phyloP scores from a whole-genome alignment of 2,888 invertebrate genomes.

The Kryphioiulus occultus region DNA sequence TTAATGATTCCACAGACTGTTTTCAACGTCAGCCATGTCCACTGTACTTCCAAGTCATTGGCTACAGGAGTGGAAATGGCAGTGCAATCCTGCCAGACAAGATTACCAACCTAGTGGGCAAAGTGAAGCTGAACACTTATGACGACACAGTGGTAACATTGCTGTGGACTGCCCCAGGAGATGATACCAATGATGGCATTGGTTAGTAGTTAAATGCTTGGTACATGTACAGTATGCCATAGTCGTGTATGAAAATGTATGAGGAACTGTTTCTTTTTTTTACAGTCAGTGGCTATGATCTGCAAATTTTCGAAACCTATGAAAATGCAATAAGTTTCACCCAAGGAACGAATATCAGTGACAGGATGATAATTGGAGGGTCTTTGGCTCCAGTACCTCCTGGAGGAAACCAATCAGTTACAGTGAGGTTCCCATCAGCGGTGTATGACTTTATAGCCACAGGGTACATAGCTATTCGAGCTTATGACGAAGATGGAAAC shows the following conservation, averaged over 20 bases:
- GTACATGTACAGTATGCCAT: no score
- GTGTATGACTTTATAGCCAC: not conserved
- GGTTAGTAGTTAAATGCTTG: not conserved
- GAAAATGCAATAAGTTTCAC: slow-evolving; percentile 17
- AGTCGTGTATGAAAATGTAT: no score
- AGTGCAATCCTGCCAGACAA: not conserved
- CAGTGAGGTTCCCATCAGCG: not conserved
- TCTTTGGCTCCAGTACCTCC: not conserved
- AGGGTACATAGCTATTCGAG: slow-evolving; percentile 20
- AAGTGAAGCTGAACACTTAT: not conserved
- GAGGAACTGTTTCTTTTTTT: no score
- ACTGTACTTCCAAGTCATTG: slow-evolving; percentile 37
- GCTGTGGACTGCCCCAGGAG: slow-evolving; percentile 45
- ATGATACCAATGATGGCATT: not conserved
- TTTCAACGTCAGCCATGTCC: slow-evolving; percentile 37
- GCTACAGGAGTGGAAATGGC: not conserved
- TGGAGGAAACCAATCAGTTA: not conserved
- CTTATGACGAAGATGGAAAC: slow-evolving; percentile 33
- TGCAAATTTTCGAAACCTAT: not conserved
- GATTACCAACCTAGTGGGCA: not conserved
- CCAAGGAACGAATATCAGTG: not conserved
- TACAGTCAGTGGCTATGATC: not conserved
- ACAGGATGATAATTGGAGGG: slow-evolving; percentile 29
- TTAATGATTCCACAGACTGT: no score
- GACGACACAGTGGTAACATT: slow-evolving; percentile 39